These are phyloP conservation scores for Agraylea sexmaculata DNA, from an alignment of 1,140 invertebrate species.

Conservation along the genomic window DNA sequence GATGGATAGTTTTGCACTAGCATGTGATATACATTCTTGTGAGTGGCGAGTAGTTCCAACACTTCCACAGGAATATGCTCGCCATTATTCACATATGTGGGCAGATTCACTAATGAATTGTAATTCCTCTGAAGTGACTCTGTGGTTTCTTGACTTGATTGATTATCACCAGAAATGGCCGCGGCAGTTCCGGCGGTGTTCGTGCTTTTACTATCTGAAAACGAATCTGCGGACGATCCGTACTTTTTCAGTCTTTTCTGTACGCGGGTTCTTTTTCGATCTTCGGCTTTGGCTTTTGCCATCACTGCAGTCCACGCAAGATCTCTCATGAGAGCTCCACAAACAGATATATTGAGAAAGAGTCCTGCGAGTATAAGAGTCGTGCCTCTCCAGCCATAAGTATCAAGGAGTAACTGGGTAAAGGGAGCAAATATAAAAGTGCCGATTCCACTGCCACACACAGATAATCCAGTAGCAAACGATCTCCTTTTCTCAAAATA, in stretches of 20 bases:
- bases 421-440: conserved; percentile 86
- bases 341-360: conserved; percentile 78
- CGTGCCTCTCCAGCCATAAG: conserved; percentile 78
- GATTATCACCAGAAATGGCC: conserved; percentile 25
- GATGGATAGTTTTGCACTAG: conserved; percentile 63
- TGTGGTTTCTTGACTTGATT: conserved; percentile 30
- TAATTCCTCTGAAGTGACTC: conserved; percentile 44
- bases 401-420: conserved; percentile 60
- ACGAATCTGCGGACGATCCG: conserved; percentile 51
- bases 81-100: conserved; percentile 67
- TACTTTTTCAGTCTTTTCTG: conserved; percentile 47
- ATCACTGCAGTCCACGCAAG: conserved; percentile 61
- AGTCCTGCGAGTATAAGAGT: conserved; percentile 71
- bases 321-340: conserved; percentile 74
- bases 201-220: conserved; percentile 55
- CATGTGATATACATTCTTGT: conserved; percentile 57
- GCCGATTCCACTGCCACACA: conserved; percentile 80
- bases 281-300: conserved; percentile 46
- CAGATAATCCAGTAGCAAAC: conserved; percentile 84
- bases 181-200: conserved; percentile 43
- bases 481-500: conserved; percentile 90
- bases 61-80: conserved; percentile 64
- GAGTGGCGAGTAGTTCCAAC: conserved; percentile 55
- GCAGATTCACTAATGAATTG: conserved; percentile 67
- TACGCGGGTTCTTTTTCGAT: conserved; percentile 46